A percentile compares a stretch with the other conserved stretches of the same genome.
Evolutionary conservation across 2,113 vertebrate genomes (phyloP).

Genomic region (Crypturellus undulatus): DNA sequence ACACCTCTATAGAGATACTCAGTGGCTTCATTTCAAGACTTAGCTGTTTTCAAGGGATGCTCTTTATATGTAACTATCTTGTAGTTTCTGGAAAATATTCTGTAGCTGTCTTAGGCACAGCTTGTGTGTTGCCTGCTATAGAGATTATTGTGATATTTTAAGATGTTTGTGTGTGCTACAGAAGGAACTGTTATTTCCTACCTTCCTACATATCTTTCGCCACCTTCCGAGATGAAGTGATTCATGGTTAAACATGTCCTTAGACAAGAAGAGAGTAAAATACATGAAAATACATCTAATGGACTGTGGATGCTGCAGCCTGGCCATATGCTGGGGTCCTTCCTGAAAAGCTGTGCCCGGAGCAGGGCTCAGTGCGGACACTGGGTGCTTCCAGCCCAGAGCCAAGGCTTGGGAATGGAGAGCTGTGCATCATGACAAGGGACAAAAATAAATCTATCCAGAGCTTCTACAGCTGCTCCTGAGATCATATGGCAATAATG

Average conservation of each 20-base stretch:
- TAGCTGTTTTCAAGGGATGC: not conserved
- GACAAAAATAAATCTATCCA: not conserved
- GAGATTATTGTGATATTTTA: not conserved
- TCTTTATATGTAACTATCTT: not conserved
- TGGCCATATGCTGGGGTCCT: accelerated
- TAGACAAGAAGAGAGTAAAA: not conserved
- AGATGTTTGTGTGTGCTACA: not conserved
- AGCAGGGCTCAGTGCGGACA: accelerated
- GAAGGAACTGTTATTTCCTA: not conserved
- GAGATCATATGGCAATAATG: not conserved
- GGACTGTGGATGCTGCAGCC: not conserved
- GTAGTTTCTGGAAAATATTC: not conserved
- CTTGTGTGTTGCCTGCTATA: not conserved
- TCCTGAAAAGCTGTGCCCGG: not conserved
- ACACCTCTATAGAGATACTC: not conserved
- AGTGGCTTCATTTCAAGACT: not conserved
- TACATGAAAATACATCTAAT: accelerated
- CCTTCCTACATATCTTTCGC: not conserved
- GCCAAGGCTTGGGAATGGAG: not conserved
- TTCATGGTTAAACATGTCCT: not conserved
- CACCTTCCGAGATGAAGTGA: not conserved
- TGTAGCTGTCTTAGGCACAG: not conserved
- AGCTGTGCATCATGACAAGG: accelerated
- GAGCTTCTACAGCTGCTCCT: slow-evolving; percentile 7
- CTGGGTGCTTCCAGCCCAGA: accelerated